Evolutionary conservation across 2,113 vertebrate genomes (phyloP), one percentile per base, ranked within the genome.

Genomic region (Barbus barbus): DNA sequence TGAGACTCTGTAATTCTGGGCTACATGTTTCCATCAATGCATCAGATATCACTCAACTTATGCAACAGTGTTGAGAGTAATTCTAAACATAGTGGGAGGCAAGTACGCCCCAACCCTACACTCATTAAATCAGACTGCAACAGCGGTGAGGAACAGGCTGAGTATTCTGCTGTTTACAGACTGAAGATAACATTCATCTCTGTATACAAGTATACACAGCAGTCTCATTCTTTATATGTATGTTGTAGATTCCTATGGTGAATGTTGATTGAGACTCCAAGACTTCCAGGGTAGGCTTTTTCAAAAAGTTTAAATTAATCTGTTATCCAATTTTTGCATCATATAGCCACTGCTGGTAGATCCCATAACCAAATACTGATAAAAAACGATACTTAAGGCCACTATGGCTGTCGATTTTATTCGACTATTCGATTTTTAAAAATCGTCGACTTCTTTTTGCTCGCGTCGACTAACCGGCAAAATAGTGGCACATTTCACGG

Each of bases 71-170:
- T 48, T 84, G 85, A 86, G 86, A 80, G 71, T 85, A 81, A 86
- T 85, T 84, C 90, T 86, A 91, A 92, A 92, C 77, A 88, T 86
- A 88, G 89, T 73, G 60, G 56, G 84, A 75, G 74, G 65, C 74
- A 82, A 79, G 71, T 85, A 81, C 86, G 79, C 87, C 87, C 75
- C 67, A 33, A 74, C 83, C 84, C 76, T 72, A 22, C 82, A 67
- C 46, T 67, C 72, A 78, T 83, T 79, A 83, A 85, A 82, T 79
- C 38, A 67, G 22, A 73, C n/a, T 58, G 82, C 67, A 65, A 86
- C 86, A 89, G 81, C 81, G 80, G 38, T 67, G 60, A 31, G 56
- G 53, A 67, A 78, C 74, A 71, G 38, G 44, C 82, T 69, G 60
- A 26, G 46, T 41, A 83, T 33, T n/a, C 24, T 63, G 38, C 41